phyloP scores from a whole-genome alignment of 2,113 vertebrate genomes.

The Pantherophis guttatus region DNA sequence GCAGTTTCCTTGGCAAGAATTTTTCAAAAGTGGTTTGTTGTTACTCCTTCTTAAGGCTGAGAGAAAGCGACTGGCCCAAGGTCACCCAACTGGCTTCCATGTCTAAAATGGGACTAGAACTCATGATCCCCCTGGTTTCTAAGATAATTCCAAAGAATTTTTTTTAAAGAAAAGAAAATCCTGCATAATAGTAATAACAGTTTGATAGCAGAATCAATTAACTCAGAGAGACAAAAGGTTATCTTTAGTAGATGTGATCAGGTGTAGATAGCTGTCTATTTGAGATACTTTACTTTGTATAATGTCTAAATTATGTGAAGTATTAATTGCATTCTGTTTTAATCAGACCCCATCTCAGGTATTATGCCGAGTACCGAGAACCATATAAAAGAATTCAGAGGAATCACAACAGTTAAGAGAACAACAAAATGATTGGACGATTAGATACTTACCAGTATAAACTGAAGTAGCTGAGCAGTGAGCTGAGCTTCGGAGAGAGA shows the following conservation, averaged over 20 bases:
- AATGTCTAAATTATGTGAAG: neutral
- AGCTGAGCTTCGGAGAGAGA: neutral
- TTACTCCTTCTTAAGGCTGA: neutral
- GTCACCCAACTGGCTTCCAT: neutral
- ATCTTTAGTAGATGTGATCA: neutral
- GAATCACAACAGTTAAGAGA: neutral
- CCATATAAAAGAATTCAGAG: neutral
- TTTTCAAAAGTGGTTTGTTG: neutral
- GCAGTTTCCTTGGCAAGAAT: neutral
- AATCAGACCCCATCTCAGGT: neutral
- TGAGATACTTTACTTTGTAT: neutral
- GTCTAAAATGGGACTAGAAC: neutral
- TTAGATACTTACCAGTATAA: neutral
- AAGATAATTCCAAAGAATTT: neutral
- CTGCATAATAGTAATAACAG: neutral
- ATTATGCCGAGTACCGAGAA: neutral
- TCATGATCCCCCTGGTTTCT: neutral
- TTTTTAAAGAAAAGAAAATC: neutral
- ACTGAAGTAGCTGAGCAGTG: neutral
- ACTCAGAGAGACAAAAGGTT: neutral
- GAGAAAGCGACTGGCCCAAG: neutral
- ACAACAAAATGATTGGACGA: neutral
- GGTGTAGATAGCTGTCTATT: neutral
- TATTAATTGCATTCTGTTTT: neutral
- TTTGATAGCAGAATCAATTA: neutral